phyloP scores from a whole-genome alignment of 2,113 vertebrate genomes.

The Balaenoptera acutorostrata region DNA sequence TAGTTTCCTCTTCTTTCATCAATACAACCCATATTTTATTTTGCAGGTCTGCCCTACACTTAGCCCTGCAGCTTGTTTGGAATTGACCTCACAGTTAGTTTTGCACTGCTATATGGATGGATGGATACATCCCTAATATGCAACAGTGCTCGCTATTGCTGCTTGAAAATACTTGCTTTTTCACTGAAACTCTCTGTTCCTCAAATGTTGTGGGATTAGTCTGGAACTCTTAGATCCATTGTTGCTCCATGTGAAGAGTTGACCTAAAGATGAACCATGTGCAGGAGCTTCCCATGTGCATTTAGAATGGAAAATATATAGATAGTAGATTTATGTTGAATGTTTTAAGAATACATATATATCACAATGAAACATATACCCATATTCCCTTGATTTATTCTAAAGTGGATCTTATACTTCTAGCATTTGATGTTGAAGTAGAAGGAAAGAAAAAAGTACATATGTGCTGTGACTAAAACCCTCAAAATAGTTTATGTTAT shows the following conservation, averaged over 20 bases:
- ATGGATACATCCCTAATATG: neutral
- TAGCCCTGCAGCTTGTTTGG: neutral
- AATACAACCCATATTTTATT: neutral
- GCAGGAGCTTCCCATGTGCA: neutral
- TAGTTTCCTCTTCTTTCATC: neutral
- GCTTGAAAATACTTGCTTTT: neutral
- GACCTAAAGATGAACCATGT: neutral
- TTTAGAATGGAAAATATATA: neutral
- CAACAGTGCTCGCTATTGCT: neutral
- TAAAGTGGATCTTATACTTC: constrained; percentile 26
- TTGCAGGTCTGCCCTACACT: neutral
- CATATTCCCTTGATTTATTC: constrained; percentile 33
- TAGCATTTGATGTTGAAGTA: constrained; percentile 23
- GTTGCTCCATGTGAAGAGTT: neutral
- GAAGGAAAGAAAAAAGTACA: constrained; percentile 5
- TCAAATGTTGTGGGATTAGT: neutral
- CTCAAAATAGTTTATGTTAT: constrained; percentile 68
- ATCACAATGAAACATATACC: neutral
- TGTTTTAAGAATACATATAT: neutral
- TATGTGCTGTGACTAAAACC: constrained; percentile 64
- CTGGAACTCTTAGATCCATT: neutral
- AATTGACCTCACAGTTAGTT: neutral
- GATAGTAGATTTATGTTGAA: neutral
- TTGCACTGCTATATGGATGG: neutral
- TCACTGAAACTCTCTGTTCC: neutral